Evolutionary conservation across 2,888 invertebrate species (phyloP), one percentile per base, ranked within the genome.

Genomic region (Invenusta paracnida): DNA sequence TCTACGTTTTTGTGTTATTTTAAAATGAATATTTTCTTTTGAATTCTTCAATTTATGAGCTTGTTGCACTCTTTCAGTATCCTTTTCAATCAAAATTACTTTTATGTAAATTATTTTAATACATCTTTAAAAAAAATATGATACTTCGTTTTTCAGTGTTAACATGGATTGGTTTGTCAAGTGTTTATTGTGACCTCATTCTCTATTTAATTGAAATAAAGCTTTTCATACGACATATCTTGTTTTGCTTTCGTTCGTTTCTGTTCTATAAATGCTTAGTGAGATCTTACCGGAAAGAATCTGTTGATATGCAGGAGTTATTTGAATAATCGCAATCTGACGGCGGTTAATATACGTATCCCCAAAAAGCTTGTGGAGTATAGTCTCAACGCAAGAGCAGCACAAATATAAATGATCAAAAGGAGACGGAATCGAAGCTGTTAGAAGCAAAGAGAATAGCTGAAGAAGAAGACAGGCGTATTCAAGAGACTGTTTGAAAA

Each of bases 301-400:
- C 27, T 73, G 11, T 73, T 73, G 73, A n/a, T 73, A 73, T 73
- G 73, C 73, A 73, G 73, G 27, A 73, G 73, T 23, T 73, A 73
- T 23, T 73, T 23, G 73, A 73, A 73, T 23, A 25, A 5, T 73
- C 23, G 73, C 73, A 73, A 73, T 23, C 73, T 73, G 23, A 73
- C 27, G 73, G 73, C 73, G 23, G 73, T 23, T 73, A 73, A 73
- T 73, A 25, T 73, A 23, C 17, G 23, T 5, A 73, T 73, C 27
- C 23, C 73, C 73, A n/a, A 73, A 73, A 73, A 73, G 73, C 73
- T 73, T 23, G 27, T 73, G 17, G 73, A 73, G 17, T 73, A 73
- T 73, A 23, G 73, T 13, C 73, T 73, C 17, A 73, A 73, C 2
- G 73, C 73, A 73, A 73, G 73, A 73, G 27, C 73, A n/a, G 73